Conservation (phyloP, 2,888 invertebrate genomes). For the Scaptomyza cyrtandrae region DNA sequence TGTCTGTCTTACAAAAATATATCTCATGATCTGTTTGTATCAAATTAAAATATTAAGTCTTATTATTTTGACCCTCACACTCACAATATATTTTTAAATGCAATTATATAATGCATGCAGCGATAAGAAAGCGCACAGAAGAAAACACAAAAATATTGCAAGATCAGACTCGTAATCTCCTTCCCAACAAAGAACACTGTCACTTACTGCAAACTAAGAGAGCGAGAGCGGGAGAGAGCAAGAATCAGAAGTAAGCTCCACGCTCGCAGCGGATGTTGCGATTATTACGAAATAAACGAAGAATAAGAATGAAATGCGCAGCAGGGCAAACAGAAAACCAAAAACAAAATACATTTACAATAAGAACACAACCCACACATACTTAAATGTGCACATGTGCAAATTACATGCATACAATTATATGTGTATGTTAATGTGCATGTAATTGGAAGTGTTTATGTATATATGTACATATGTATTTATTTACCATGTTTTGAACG, state of each 20-base stretch:
- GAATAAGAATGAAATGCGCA: constrained; percentile 61
- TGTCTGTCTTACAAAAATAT: no score
- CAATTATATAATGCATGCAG: constrained; percentile 61
- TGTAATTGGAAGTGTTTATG: constrained; percentile 9
- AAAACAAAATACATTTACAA: constrained; percentile 52
- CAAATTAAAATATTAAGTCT: neutral
- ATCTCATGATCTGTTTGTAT: neutral
- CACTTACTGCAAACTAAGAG: constrained; percentile 10
- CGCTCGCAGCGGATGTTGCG: constrained; percentile 64
- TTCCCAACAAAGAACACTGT: constrained; percentile 52
- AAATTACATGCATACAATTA: constrained; percentile 1
- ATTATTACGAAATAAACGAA: constrained; percentile 77
- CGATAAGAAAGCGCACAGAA: constrained; percentile 33
- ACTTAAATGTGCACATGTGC: neutral
- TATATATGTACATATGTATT: constrained; percentile 15
- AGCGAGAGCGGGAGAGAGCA: neutral
- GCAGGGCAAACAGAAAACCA: constrained; percentile 32
- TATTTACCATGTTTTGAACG: constrained; percentile 30
- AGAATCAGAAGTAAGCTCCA: neutral
- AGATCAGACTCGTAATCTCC: constrained; percentile 17
- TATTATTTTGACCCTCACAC: neutral
- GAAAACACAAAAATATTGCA: constrained; percentile 7
- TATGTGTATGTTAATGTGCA: constrained; percentile 5
- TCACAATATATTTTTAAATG: constrained; percentile 31
- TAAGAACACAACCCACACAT: constrained; percentile 20